Evolutionary conservation across 2,113 vertebrate genomes (phyloP).

Genomic region (Clarias magur): DNA sequence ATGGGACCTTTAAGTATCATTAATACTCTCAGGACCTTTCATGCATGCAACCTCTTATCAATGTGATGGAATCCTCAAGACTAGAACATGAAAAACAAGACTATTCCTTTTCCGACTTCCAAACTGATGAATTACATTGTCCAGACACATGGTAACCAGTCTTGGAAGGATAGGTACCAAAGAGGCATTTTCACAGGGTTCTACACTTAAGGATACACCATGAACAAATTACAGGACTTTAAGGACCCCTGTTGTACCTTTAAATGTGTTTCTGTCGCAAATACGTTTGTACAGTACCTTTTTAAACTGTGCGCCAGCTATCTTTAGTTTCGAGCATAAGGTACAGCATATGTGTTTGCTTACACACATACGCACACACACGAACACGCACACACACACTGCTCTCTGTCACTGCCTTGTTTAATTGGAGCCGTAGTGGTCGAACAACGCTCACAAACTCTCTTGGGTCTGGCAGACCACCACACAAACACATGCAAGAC

Average conservation of each 20-base stretch:
- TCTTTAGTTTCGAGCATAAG: background rate
- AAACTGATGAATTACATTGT: background rate
- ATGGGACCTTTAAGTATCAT: background rate
- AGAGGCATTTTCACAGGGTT: background rate
- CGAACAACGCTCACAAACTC: background rate
- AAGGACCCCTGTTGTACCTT: background rate
- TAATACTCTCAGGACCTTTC: background rate
- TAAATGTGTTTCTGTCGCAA: background rate
- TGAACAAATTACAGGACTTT: background rate
- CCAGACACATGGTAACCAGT: background rate
- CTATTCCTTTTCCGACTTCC: background rate
- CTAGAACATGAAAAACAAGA: background rate
- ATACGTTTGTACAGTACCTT: background rate
- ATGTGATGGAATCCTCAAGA: background rate
- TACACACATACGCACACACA: constrained; percentile 36
- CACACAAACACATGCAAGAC: constrained; percentile 4
- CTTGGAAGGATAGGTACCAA: background rate
- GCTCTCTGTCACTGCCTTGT: background rate
- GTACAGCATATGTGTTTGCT: constrained; percentile 3
- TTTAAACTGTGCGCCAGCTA: background rate
- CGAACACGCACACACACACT: constrained; percentile 24
- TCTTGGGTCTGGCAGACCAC: background rate
- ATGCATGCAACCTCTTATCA: background rate
- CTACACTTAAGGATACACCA: background rate
- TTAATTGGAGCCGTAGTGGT: background rate